Conservation (phyloP, 1,140 invertebrate genomes). For the Drosophila pseudoananassae region DNA sequence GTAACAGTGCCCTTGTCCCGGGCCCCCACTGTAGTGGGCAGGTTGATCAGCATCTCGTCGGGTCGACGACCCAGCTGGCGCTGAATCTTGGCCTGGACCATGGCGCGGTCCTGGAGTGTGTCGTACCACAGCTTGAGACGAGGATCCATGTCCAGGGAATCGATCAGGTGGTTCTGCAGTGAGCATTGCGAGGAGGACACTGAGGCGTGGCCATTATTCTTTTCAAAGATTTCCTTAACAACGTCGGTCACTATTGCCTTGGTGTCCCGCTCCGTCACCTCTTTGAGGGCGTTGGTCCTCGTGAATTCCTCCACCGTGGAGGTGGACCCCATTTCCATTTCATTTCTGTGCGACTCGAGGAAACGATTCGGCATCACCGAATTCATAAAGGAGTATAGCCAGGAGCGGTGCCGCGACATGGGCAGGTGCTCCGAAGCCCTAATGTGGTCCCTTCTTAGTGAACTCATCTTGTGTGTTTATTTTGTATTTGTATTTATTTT, state of each 20-base stretch:
- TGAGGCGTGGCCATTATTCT: not conserved
- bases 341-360: slow-evolving; percentile 3
- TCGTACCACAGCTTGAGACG: slow-evolving; percentile 66
- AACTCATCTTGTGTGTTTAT: not conserved
- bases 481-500: not conserved
- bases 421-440: not conserved
- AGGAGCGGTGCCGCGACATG: not conserved
- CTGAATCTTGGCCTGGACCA: slow-evolving; percentile 46
- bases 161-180: not conserved
- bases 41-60: slow-evolving; percentile 61
- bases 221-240: slow-evolving; percentile 45
- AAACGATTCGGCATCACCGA: not conserved
- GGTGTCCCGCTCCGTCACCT: slow-evolving; percentile 13
- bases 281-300: not conserved
- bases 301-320: not conserved
- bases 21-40: slow-evolving; percentile 37
- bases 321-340: not conserved
- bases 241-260: slow-evolving; percentile 34
- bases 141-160: slow-evolving; percentile 50
- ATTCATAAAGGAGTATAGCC: slow-evolving; percentile 8
- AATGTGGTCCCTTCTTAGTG: not conserved
- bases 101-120: slow-evolving; percentile 39
- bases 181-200: slow-evolving; percentile 29
- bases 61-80: slow-evolving; percentile 36
- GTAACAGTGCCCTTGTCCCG: slow-evolving; percentile 56